Evolutionary conservation across 2,888 invertebrate species (phyloP).

Genomic region (Sympetrum striolatum): DNA sequence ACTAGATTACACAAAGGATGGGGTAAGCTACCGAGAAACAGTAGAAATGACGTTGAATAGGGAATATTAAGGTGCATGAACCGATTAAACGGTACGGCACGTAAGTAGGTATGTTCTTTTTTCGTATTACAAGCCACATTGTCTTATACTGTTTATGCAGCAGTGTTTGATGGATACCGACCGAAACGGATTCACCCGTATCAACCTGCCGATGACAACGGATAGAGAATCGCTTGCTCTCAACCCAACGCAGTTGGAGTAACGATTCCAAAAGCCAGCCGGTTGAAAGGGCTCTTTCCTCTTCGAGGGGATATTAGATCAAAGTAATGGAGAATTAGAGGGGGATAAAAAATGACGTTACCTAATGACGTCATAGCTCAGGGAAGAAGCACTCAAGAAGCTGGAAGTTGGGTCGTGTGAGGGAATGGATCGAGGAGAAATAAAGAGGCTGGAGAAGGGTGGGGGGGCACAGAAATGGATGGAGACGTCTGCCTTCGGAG

Average conservation of each 20-base stretch:
- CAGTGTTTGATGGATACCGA: too few species aligned
- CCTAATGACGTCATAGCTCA: slow-evolving; percentile 24
- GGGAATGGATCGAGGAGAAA: not conserved
- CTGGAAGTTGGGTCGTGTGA: not conserved
- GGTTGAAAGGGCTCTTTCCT: not conserved
- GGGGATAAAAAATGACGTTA: slow-evolving; percentile 2
- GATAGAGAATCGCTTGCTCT: not conserved
- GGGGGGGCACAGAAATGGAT: not conserved
- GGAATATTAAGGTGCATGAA: too few species aligned
- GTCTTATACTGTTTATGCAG: too few species aligned
- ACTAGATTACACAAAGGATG: too few species aligned
- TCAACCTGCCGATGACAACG: too few species aligned
- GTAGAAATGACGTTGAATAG: too few species aligned
- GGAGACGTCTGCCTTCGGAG: not conserved
- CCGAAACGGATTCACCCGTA: too few species aligned
- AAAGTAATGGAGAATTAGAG: not conserved
- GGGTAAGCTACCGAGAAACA: too few species aligned
- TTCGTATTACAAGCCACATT: too few species aligned
- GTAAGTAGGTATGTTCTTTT: too few species aligned
- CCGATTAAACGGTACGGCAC: too few species aligned
- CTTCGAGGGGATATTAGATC: slow-evolving; percentile 9
- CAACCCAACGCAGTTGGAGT: not conserved
- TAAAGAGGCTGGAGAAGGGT: not conserved
- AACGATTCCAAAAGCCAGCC: not conserved
- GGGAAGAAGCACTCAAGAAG: not conserved